phyloP scores from a whole-genome alignment of 2,888 invertebrate genomes.

The Agrilus mali region DNA sequence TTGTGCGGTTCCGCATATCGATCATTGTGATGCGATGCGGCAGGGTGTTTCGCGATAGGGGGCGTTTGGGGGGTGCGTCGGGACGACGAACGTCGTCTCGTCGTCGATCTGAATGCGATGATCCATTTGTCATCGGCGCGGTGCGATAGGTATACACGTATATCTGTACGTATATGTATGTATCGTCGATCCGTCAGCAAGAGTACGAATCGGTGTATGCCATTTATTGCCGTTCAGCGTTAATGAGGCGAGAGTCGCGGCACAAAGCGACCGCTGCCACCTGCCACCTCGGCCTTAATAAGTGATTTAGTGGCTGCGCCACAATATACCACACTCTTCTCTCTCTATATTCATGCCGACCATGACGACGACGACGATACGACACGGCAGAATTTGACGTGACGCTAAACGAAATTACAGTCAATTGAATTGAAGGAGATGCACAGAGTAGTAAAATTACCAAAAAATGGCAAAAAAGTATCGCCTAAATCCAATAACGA shows the following conservation, averaged over 20 bases:
- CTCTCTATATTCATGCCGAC: too few relatives aligned
- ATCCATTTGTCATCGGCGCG: slow-evolving; percentile 19
- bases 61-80: slow-evolving; percentile 2
- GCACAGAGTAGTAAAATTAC: too few relatives aligned
- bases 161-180: slow-evolving; percentile 17
- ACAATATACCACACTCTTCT: neutral
- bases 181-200: slow-evolving; percentile 21
- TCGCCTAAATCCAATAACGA: too few relatives aligned
- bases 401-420: too few relatives aligned
- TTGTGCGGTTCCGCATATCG: too few relatives aligned
- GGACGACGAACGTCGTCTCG: slow-evolving; percentile 1
- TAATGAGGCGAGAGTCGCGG: slow-evolving; percentile 17
- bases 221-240: slow-evolving; percentile 26
- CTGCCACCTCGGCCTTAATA: slow-evolving; percentile 29
- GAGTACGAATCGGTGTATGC: slow-evolving; percentile 32
- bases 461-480: too few relatives aligned
- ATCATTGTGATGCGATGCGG: too few relatives aligned
- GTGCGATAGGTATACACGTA: slow-evolving; percentile 12
- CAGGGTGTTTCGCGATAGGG: neutral
- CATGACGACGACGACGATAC: too few relatives aligned
- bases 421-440: too few relatives aligned
- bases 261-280: slow-evolving; percentile 24
- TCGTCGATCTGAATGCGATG: slow-evolving; percentile 13
- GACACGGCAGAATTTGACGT: too few relatives aligned
- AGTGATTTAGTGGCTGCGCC: slow-evolving; percentile 19